These are phyloP conservation scores for Haemorhous mexicanus DNA, from an alignment of 2,113 vertebrate species.

Conservation along the genomic window DNA sequence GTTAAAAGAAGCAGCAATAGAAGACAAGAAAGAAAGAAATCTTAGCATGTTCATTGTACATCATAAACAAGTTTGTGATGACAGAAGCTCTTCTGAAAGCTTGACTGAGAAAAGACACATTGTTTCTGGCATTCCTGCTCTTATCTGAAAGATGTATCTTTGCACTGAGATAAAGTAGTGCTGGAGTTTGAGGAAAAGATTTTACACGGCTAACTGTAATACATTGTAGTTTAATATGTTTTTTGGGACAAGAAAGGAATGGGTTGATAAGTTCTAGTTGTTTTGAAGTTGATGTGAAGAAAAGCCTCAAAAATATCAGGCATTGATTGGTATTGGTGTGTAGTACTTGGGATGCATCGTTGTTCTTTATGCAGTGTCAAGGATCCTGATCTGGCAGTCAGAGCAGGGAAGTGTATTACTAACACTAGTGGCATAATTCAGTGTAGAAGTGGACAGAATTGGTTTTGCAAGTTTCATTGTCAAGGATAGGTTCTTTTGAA, in stretches of 20 bases:
- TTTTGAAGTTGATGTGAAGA: neutral
- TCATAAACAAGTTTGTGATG: neutral
- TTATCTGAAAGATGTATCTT: neutral
- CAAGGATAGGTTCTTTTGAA: neutral
- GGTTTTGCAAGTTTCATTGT: conserved; percentile 22
- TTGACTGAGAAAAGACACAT: neutral
- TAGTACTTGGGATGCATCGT: neutral
- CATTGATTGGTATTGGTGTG: neutral
- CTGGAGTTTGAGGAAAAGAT: neutral
- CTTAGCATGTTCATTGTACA: neutral
- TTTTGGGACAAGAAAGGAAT: neutral
- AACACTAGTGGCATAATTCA: neutral
- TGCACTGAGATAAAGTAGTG: neutral
- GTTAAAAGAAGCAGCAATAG: neutral
- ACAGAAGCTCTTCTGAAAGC: neutral
- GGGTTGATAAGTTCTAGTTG: neutral
- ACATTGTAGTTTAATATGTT: neutral
- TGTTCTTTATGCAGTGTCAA: accelerated
- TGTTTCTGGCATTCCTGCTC: neutral
- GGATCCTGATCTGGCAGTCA: neutral
- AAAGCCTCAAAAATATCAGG: neutral
- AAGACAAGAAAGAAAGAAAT: neutral
- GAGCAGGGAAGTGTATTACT: neutral
- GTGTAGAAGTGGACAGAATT: conserved; percentile 1
- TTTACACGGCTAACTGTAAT: neutral